Percentiles rank a stretch among this genome's conserved stretches.
These are phyloP conservation scores for Sialis fuliginosa DNA, from an alignment of 2,888 invertebrate species.

Conservation along the genomic window DNA sequence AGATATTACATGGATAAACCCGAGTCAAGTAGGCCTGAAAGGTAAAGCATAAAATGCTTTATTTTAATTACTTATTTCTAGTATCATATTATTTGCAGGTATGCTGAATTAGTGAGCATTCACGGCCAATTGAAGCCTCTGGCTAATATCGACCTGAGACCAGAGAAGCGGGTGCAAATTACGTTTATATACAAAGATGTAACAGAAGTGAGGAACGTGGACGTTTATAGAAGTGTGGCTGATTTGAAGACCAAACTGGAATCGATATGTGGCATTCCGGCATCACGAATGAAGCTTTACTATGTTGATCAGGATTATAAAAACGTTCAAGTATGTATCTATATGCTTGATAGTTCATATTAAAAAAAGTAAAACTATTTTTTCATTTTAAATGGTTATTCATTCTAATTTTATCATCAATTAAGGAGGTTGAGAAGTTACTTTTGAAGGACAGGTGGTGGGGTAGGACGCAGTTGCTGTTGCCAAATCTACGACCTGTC, in stretches of 20 bases:
- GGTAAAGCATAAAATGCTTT: conserved; percentile 27
- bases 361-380: not conserved
- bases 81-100: conserved; percentile 33
- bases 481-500: too few species aligned
- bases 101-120: conserved; percentile 60
- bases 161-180: conserved; percentile 74
- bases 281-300: conserved; percentile 72
- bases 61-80: not conserved
- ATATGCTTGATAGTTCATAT: not conserved
- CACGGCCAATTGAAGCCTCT: conserved; percentile 84
- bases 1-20: conserved; percentile 81
- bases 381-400: not conserved
- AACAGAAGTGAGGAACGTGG: conserved; percentile 55
- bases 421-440: too few species aligned
- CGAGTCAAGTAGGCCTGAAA: conserved; percentile 62
- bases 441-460: too few species aligned
- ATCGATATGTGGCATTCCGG: conserved; percentile 62
- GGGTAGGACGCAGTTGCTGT: too few species aligned
- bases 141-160: conserved; percentile 71
- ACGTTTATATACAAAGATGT: conserved; percentile 63
- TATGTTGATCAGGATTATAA: conserved; percentile 70
- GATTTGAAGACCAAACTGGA: conserved; percentile 70
- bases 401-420: too few species aligned
- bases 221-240: conserved; percentile 63
- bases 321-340: conserved; percentile 27